Evolutionary conservation across 2,888 invertebrate species (phyloP).

Genomic region (Euphydryas editha): DNA sequence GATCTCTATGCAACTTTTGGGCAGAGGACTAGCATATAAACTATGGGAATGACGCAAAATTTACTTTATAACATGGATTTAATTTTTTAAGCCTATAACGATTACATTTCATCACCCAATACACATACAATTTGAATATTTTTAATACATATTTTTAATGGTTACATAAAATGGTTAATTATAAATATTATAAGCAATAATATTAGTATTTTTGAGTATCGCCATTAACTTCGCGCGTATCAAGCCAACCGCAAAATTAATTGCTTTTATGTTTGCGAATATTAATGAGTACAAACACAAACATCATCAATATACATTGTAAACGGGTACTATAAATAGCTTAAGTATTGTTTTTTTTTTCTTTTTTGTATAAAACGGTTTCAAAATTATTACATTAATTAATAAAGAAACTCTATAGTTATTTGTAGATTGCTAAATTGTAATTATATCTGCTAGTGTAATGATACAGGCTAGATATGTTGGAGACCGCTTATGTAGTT

Average conservation of each 20-base stretch:
- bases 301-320: slow-evolving; percentile 9
- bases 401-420: no score
- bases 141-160: background rate
- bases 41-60: no score
- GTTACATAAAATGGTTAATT: background rate
- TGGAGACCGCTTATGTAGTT: no score
- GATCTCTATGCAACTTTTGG: no score
- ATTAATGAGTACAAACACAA: slow-evolving; percentile 14
- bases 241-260: slow-evolving; percentile 1
- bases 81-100: no score
- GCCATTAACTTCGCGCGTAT: background rate
- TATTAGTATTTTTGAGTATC: background rate
- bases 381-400: background rate
- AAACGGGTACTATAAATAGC: background rate
- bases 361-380: background rate
- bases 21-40: no score
- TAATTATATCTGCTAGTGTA: no score
- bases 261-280: slow-evolving; percentile 12
- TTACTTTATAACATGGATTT: no score
- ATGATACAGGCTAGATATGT: no score
- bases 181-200: background rate
- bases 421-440: no score
- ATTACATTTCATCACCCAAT: no score
- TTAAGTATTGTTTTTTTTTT: background rate
- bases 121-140: no score